These are phyloP conservation scores for Hyperoodon ampullatus DNA, from an alignment of 2,113 vertebrate species.

Conservation along the genomic window DNA sequence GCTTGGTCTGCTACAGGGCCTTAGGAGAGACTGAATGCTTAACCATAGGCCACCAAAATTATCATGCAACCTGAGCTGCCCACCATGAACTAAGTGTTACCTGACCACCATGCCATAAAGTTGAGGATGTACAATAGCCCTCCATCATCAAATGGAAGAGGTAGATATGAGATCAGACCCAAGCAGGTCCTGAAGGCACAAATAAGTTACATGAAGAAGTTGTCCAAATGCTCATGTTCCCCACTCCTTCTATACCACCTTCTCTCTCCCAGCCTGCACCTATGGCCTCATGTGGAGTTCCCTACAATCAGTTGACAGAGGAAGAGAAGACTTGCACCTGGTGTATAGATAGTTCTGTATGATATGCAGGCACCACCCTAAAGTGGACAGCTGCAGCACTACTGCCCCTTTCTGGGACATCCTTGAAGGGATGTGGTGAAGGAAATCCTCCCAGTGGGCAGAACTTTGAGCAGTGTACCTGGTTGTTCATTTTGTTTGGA, in stretches of 20 bases:
- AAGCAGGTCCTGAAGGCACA: neutral
- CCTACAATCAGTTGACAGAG: neutral
- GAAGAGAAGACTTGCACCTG: neutral
- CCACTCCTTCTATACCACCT: neutral
- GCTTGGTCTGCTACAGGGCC: neutral
- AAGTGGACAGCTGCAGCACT: neutral
- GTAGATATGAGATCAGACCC: neutral
- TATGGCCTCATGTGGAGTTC: neutral
- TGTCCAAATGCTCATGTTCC: neutral
- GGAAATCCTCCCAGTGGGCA: neutral
- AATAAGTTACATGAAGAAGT: neutral
- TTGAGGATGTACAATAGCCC: neutral
- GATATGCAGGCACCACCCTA: neutral
- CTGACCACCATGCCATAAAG: neutral
- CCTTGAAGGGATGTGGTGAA: neutral
- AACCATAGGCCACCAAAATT: neutral
- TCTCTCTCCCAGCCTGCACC: neutral
- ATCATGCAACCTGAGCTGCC: neutral
- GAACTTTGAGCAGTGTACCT: neutral
- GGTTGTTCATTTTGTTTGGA: neutral
- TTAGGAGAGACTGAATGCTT: neutral
- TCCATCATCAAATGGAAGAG: neutral
- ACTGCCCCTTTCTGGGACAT: neutral
- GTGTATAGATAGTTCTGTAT: neutral
- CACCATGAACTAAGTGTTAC: neutral